Evolutionary conservation across 2,888 invertebrate species (phyloP), one percentile per base, ranked within the genome.

Genomic region (Eumerus sabulonum): DNA sequence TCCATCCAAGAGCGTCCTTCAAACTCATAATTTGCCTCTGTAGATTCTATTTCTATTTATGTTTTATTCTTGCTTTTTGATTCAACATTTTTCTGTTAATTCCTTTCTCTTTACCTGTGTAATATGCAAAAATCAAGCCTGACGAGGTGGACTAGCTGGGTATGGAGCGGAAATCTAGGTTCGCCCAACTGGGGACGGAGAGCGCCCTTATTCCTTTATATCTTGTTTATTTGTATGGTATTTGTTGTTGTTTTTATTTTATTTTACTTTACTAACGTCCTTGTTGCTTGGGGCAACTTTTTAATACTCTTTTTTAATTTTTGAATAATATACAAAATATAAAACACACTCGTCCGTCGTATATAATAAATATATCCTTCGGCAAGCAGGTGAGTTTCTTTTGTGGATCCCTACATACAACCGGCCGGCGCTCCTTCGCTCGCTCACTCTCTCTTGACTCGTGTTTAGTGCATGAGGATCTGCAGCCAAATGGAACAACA

Each of bases 1-100:
- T 48, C 74, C 74, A 63, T 68, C 74, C 64, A 59, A 73, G 62
- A 63, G 54, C 68, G 67, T 74, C 74, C 68, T 74, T 74, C 68
- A 74, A 68, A 53, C 56, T 68, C 74, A 73, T 67, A 60, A 59
- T 67, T 45, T 56, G 27, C 27, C 27, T 9, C 17, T 17, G 9
- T 42, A 13, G 50, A 56, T 57, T 57, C 45, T 19, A 47, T 48
- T 59, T 73, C 53, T 44, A 35, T 35, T 42, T 16, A 36, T 54
- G 47, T 17, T 40, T 17, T 68, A 36, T 44, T 38, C 45, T 36
- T 51, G 47, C 13, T 40, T 17, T 68, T 18, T 44, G 18, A 45
- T 36, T 51, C 16, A 38, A 40, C 27, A 59, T 68, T 71, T 62
- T 56, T 66, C 51, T 64, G 44, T 59, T 76, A 59, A 64, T 64